Conservation (phyloP, 2,797 vertebrate genomes). For the Falco novaeseelandiae region DNA sequence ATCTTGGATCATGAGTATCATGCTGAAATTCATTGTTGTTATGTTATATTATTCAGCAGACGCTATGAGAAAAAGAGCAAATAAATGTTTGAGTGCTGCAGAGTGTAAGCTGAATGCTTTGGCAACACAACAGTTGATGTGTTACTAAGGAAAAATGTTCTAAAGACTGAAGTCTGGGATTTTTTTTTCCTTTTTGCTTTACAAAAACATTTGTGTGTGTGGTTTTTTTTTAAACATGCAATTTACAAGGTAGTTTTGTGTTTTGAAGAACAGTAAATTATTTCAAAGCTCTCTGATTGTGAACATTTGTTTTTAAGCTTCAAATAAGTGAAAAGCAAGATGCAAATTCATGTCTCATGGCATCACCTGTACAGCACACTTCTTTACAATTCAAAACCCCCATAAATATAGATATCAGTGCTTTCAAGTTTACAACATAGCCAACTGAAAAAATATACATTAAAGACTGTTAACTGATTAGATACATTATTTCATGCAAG, state of each 20-base stretch:
- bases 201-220: not conserved
- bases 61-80: not conserved
- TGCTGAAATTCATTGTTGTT: not conserved
- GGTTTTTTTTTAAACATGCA: not conserved
- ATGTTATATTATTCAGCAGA: not conserved
- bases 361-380: not conserved
- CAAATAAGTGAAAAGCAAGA: conserved; percentile 24
- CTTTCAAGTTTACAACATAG: not conserved
- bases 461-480: not conserved
- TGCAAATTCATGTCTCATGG: not conserved
- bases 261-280: not conserved
- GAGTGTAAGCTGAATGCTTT: not conserved
- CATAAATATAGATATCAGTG: conserved; percentile 25
- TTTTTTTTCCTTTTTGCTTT: not conserved
- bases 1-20: not conserved
- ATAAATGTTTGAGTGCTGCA: not conserved
- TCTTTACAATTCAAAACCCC: conserved; percentile 7
- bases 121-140: not conserved
- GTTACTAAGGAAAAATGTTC: not conserved
- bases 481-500: not conserved
- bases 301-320: conserved; percentile 15
- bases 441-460: not conserved
- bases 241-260: not conserved
- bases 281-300: not conserved
- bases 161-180: not conserved